Conservation (phyloP, 2,888 invertebrate genomes). For the Galerucella pusilla region DNA sequence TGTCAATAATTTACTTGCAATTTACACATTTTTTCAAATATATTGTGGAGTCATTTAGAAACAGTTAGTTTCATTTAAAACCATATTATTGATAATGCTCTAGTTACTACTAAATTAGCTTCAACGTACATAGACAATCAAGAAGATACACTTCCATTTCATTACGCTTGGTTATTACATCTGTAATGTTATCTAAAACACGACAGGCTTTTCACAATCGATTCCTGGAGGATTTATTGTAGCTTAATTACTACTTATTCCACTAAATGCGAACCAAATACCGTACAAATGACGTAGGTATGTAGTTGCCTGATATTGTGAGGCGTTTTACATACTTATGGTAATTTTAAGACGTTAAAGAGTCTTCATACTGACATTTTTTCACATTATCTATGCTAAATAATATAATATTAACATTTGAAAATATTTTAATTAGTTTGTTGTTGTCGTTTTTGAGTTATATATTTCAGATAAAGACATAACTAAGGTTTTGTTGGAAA, state of each 20-base stretch:
- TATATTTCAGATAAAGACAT: not conserved
- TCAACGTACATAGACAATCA: too few relatives aligned
- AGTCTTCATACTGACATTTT: not conserved
- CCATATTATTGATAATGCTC: too few relatives aligned
- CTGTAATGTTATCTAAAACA: not conserved
- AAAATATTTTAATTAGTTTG: conserved; percentile 7
- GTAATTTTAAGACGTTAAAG: not conserved
- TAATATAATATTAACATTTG: not conserved
- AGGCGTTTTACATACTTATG: not conserved
- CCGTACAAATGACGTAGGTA: not conserved
- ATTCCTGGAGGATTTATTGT: too few relatives aligned
- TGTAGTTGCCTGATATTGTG: not conserved
- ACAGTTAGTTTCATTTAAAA: too few relatives aligned
- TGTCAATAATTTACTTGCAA: too few relatives aligned
- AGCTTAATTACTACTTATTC: too few relatives aligned
- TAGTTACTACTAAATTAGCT: too few relatives aligned
- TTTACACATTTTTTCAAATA: too few relatives aligned
- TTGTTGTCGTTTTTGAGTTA: not conserved
- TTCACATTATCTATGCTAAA: conserved; percentile 15
- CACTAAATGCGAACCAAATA: not conserved
- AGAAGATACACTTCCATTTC: too few relatives aligned
- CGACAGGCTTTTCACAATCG: too few relatives aligned
- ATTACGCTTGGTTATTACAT: not conserved
- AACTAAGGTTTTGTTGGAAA: not conserved
- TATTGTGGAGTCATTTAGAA: too few relatives aligned